Conservation (phyloP, 1,140 invertebrate species). For the Drosophila santomea region DNA sequence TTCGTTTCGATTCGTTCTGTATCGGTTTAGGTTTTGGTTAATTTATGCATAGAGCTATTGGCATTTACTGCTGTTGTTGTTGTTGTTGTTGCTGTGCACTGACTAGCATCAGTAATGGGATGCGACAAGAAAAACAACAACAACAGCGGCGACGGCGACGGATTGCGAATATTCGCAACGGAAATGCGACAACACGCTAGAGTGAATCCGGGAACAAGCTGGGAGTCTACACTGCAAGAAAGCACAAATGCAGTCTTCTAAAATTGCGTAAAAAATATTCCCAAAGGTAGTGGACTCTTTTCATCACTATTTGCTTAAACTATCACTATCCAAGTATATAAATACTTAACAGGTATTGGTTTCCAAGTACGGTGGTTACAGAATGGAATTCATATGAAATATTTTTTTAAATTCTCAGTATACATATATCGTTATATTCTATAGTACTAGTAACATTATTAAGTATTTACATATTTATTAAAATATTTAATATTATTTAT, state of each 20-base stretch:
- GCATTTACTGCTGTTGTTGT: not conserved
- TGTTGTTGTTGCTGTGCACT: constrained; percentile 27
- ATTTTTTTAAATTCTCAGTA: too few species aligned
- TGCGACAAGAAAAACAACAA: not conserved
- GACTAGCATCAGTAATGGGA: constrained; percentile 56
- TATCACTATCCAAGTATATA: too few species aligned
- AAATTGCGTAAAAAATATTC: not conserved
- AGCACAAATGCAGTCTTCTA: not conserved
- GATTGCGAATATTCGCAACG: constrained; percentile 62
- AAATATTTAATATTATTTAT: too few species aligned
- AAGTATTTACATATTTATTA: too few species aligned
- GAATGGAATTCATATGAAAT: too few species aligned
- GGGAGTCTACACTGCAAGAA: not conserved
- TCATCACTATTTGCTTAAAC: too few species aligned
- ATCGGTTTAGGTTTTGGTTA: constrained; percentile 33
- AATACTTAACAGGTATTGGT: too few species aligned
- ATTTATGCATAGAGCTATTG: constrained; percentile 65
- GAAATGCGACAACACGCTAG: constrained; percentile 64
- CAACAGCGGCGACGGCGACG: not conserved
- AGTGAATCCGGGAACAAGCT: constrained; percentile 40
- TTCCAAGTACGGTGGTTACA: too few species aligned
- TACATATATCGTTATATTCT: too few species aligned
- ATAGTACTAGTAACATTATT: too few species aligned
- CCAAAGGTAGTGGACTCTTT: not conserved
- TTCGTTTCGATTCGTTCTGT: not conserved